phyloP scores from a whole-genome alignment of 1,140 invertebrate species.

The Subanguina moxae region DNA sequence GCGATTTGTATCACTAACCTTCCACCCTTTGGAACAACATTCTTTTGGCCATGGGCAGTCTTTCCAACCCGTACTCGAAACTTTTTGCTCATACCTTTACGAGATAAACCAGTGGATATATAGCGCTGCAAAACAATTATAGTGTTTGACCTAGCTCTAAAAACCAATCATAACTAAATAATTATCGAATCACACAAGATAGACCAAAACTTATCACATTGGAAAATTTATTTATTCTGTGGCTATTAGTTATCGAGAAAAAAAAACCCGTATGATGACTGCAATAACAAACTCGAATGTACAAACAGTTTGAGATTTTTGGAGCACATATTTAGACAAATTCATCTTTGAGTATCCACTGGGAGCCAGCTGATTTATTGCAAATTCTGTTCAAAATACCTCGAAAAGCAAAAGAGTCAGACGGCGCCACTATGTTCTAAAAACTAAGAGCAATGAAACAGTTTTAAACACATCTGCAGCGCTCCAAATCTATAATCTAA shows the following conservation, averaged over 20 bases:
- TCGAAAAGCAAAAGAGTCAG: slow-evolving; percentile 47
- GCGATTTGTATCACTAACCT: not conserved
- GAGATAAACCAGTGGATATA: no score
- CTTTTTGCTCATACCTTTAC: slow-evolving; percentile 1
- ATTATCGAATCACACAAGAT: not conserved
- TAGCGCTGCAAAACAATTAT: no score
- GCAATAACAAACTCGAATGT: no score
- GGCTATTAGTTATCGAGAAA: no score
- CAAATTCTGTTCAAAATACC: slow-evolving; percentile 36
- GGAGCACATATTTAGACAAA: slow-evolving; percentile 13
- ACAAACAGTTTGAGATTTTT: no score
- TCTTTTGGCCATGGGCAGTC: not conserved
- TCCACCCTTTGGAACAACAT: slow-evolving; percentile 4
- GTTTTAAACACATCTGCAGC: slow-evolving; percentile 27
- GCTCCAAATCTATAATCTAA: slow-evolving; percentile 6
- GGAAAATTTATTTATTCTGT: no score
- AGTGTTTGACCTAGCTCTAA: not conserved
- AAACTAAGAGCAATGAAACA: no score
- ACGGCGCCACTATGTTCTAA: slow-evolving; percentile 38
- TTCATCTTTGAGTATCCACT: slow-evolving; percentile 40
- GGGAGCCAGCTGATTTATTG: slow-evolving; percentile 29
- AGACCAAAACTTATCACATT: not conserved
- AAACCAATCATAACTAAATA: not conserved
- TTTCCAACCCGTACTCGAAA: not conserved
- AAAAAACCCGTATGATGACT: no score